phyloP scores from a whole-genome alignment of 2,113 vertebrate species.

The Aepyceros melampus region DNA sequence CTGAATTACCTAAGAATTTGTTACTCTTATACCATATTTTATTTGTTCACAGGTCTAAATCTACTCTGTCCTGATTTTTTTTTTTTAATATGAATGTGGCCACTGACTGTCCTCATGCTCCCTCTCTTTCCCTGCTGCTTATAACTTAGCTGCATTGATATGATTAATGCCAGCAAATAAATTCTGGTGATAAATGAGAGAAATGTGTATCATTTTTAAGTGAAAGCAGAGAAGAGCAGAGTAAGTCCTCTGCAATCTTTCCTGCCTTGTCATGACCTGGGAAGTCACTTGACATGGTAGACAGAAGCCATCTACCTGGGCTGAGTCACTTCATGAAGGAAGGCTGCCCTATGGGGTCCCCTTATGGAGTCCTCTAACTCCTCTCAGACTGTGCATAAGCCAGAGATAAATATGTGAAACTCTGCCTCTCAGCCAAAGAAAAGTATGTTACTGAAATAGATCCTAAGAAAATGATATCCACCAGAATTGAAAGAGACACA shows the following conservation, averaged over 20 bases:
- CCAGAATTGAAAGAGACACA: background rate
- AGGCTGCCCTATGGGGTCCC: background rate
- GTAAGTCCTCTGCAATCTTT: background rate
- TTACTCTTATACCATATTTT: background rate
- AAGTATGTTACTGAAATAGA: background rate
- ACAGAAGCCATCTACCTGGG: rapidly evolving
- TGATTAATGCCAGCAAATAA: background rate
- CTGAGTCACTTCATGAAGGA: background rate
- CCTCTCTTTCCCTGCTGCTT: background rate
- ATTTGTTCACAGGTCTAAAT: background rate
- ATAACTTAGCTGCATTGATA: background rate
- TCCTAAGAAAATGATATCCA: background rate
- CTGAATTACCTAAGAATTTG: background rate
- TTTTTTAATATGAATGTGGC: background rate
- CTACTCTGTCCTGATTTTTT: background rate
- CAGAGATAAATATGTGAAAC: background rate
- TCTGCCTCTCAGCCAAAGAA: background rate
- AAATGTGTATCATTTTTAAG: background rate
- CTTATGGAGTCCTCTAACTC: background rate
- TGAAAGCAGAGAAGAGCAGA: background rate
- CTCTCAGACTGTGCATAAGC: background rate
- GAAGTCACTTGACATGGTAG: background rate
- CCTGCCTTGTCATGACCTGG: background rate
- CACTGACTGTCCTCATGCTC: background rate
- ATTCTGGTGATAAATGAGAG: background rate